These are phyloP conservation scores for Pseudeuparius sepicola DNA, from an alignment of 2,888 invertebrate genomes.

Conservation along the genomic window DNA sequence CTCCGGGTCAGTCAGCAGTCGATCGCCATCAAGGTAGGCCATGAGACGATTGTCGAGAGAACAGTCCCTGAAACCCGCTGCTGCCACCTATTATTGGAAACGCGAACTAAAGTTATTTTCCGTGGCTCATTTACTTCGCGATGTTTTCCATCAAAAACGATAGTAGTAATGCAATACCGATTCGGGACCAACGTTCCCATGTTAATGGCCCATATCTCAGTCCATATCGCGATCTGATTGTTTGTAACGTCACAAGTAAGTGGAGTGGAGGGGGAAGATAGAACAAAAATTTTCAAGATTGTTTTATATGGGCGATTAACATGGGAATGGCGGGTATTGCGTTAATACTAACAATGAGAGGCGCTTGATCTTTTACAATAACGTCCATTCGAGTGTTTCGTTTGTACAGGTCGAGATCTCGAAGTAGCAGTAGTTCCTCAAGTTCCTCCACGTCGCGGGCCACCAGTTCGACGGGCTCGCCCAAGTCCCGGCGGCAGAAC, in stretches of 20 bases:
- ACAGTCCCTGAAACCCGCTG: neutral
- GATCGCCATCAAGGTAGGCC: conserved; percentile 42
- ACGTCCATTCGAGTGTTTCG: too few relatives aligned
- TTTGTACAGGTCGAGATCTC: conserved; percentile 38
- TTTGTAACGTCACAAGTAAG: too few relatives aligned
- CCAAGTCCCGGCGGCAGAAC: conserved; percentile 41
- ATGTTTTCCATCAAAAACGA: neutral
- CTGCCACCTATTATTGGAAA: too few relatives aligned
- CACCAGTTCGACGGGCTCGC: conserved; percentile 45
- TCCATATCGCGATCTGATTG: neutral
- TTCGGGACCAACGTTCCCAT: neutral
- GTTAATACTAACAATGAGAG: too few relatives aligned
- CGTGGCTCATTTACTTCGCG: too few relatives aligned
- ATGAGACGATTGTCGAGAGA: neutral
- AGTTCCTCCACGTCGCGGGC: conserved; percentile 55
- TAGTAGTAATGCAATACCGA: neutral
- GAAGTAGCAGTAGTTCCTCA: conserved; percentile 47
- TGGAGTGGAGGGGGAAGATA: too few relatives aligned
- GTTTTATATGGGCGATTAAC: too few relatives aligned
- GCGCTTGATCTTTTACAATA: too few relatives aligned
- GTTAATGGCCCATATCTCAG: neutral
- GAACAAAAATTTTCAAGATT: too few relatives aligned
- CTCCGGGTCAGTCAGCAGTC: conserved; percentile 44
- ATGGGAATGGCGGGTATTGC: too few relatives aligned
- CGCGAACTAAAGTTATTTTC: too few relatives aligned